A percentile compares a stretch with the other conserved stretches of the same genome.
phyloP scores from a whole-genome alignment of 53 echinoderm and acorn worm species.

The Hippasteria phrygiana region DNA sequence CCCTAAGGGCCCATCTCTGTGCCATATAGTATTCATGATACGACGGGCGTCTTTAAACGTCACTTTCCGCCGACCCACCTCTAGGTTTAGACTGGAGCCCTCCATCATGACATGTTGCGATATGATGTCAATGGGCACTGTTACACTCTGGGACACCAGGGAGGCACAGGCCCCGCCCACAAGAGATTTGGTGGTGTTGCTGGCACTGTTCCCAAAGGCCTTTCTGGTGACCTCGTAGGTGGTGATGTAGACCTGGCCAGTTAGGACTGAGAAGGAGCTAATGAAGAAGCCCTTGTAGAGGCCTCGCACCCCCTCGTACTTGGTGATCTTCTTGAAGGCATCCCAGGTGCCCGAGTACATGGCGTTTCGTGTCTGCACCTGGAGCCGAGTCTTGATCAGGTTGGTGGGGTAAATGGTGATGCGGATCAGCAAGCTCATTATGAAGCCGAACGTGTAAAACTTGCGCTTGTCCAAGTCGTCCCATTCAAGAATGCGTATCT shows the following conservation, averaged over 20 bases:
- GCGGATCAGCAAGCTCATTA: constrained; percentile 76
- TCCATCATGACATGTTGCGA: constrained; percentile 93
- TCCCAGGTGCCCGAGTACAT: constrained; percentile 92
- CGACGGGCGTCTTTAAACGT: constrained; percentile 71
- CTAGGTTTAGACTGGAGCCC: constrained; percentile 78
- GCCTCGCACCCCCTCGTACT: constrained; percentile 90
- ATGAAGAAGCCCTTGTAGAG: constrained; percentile 96
- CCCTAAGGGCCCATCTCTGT: constrained; percentile 79
- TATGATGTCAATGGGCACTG: constrained; percentile 93
- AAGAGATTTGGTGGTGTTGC: constrained; percentile 85
- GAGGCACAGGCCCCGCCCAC: constrained; percentile 93
- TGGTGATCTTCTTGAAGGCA: constrained; percentile 88
- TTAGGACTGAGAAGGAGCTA: constrained; percentile 78
- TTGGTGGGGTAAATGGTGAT: constrained; percentile 79
- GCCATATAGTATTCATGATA: constrained; percentile 72
- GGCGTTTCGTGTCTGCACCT: constrained; percentile 81
- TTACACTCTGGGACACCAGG: constrained; percentile 89
- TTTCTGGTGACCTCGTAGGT: constrained; percentile 88
- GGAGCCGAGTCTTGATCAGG: constrained; percentile 87
- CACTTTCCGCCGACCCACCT: constrained; percentile 66
- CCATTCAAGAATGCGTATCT: constrained; percentile 88
- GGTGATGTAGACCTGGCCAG: constrained; percentile 93
- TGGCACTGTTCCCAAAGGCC: constrained; percentile 63
- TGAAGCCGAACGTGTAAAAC: constrained; percentile 76
- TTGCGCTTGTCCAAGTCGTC: constrained; percentile 94